Evolutionary conservation across 2,113 vertebrate genomes (phyloP), one percentile per base, ranked within the genome.

Genomic region (Paraplagusia blochii): DNA sequence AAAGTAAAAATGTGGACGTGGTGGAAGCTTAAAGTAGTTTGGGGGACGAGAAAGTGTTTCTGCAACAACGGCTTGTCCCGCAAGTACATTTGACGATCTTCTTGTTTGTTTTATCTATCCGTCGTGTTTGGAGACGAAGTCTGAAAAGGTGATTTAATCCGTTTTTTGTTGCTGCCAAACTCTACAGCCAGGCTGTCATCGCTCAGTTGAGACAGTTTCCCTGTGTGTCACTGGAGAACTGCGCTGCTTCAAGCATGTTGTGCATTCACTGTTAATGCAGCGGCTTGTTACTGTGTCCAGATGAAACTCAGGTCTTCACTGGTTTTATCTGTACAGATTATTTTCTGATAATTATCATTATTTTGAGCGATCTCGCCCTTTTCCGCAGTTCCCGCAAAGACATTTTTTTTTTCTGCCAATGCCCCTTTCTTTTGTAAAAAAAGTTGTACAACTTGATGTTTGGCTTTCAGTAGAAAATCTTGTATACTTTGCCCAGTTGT

Each of bases 61-160:
- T 29, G 22, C 6, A 29, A 6, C 6, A 29, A 29, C 22, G 22
- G 22, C 22, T 29, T 29, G 22, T 29, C 22, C 3, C 22, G 6
- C 22, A 29, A 29, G 22, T 29, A 4, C 22, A 6, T 29, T 29
- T 29, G 22, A 29, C 22, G 22, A 29, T 84, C 77, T 72, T 44
- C 68, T 53, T 81, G 52, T 44, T 69, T 60, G 63, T 76, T 82
- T 86, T 80, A 82, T 70, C 72, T 72, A 84, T 77, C 38, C 74
- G 51, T 83, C 79, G 74, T 48, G 79, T 77, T 75, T 83, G 83
- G 77, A 88, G 88, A 79, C 79, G 39, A 88, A 89, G 79, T 84
- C 80, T 74, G 83, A 87, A 85, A 89, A 88, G 86, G 87, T 89
- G 87, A 91, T 79, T 84, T 73, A 12, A 9, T 80, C 44, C 54